Conservation (phyloP, 2,113 vertebrate genomes). For the Pimephales promelas region DNA sequence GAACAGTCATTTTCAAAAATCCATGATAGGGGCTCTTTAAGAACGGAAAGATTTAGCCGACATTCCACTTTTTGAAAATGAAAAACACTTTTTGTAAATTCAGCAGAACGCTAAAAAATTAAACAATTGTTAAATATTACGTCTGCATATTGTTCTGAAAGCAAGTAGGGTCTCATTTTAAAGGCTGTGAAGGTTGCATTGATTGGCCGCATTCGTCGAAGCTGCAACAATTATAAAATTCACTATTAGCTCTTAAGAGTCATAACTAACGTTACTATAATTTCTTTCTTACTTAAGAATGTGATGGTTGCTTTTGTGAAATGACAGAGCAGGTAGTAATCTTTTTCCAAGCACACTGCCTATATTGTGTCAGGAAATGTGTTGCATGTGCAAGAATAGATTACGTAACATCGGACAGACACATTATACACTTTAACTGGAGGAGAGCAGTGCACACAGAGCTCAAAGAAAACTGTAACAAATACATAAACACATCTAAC, state of each 20-base stretch:
- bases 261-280: no score
- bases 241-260: no score
- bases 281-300: no score
- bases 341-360: no score
- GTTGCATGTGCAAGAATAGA: no score
- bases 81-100: not conserved
- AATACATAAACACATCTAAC: slow-evolving; percentile 59
- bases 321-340: no score
- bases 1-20: no score
- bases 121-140: not conserved
- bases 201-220: not conserved
- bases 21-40: no score
- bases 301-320: no score
- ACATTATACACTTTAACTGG: not conserved
- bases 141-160: not conserved
- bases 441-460: not conserved
- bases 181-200: not conserved
- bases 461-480: not conserved
- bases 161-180: not conserved
- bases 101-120: not conserved
- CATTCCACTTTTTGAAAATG: not conserved
- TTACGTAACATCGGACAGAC: not conserved
- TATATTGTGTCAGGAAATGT: no score
- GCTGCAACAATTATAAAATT: not conserved
- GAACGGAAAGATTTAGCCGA: not conserved